Conservation (phyloP, 2,888 invertebrate genomes). For the Limenitis camilla region DNA sequence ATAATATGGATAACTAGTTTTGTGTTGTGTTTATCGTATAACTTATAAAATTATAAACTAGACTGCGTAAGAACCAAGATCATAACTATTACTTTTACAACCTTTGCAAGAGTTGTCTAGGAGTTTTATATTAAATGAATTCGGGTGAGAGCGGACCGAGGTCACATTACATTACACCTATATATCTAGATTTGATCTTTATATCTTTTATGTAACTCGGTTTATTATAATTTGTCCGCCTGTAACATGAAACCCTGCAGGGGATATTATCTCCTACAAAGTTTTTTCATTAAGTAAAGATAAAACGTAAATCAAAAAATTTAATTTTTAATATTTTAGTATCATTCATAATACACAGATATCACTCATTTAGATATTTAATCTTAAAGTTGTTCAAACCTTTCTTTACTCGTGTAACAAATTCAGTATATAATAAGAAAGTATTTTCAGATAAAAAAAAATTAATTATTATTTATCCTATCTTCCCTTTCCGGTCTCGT, state of each 20-base stretch:
- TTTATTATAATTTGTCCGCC: constrained; percentile 14
- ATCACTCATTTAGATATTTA: too few species aligned
- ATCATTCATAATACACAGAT: neutral
- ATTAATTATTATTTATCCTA: too few species aligned
- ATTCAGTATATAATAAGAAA: too few species aligned
- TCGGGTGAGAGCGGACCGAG: neutral
- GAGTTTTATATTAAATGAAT: constrained; percentile 8
- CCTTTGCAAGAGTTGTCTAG: neutral
- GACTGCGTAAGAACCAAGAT: neutral
- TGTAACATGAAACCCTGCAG: constrained; percentile 5
- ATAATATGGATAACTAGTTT: too few species aligned
- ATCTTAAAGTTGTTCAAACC: too few species aligned
- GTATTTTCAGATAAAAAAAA: too few species aligned
- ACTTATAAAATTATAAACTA: too few species aligned
- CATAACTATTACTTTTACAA: neutral
- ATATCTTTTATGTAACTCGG: constrained; percentile 10
- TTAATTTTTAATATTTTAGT: neutral
- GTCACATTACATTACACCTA: constrained; percentile 1
- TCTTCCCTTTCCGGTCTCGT: too few species aligned
- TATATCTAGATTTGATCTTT: constrained; percentile 12
- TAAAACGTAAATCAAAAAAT: neutral
- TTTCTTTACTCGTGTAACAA: too few species aligned
- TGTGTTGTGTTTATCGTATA: too few species aligned
- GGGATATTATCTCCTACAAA: neutral
- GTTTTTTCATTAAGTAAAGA: constrained; percentile 2